phyloP scores from a whole-genome alignment of 2,888 invertebrate species.

The Conus canariensis region DNA sequence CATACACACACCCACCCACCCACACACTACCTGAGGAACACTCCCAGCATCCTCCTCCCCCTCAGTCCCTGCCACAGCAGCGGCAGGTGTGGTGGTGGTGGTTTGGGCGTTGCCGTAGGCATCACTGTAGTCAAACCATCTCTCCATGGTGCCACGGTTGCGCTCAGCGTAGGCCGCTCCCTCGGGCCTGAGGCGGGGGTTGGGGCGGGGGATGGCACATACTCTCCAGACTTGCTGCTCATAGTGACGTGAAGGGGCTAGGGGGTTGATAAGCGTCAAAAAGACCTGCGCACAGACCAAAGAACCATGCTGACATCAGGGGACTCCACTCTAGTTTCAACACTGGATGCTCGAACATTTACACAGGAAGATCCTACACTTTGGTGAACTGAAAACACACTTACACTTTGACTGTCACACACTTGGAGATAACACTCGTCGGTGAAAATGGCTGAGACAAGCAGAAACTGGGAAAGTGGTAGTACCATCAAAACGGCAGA shows the following conservation, averaged over 20 bases:
- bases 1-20: neutral
- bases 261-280: too few species aligned
- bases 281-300: too few species aligned
- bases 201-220: constrained; percentile 61
- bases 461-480: too few species aligned
- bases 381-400: too few species aligned
- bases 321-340: too few species aligned
- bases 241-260: neutral
- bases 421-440: too few species aligned
- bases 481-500: too few species aligned
- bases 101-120: constrained; percentile 52
- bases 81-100: neutral
- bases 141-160: constrained; percentile 55
- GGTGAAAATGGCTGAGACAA: too few species aligned
- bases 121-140: constrained; percentile 62
- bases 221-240: constrained; percentile 51
- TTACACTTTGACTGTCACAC: too few species aligned
- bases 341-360: too few species aligned
- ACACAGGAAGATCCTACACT: too few species aligned
- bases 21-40: neutral
- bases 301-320: too few species aligned
- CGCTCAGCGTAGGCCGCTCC: constrained; percentile 63
- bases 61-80: neutral
- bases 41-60: neutral
- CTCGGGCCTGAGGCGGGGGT: constrained; percentile 66